These are phyloP conservation scores for Laothoe populi DNA, from an alignment of 2,888 invertebrate species.

Conservation along the genomic window DNA sequence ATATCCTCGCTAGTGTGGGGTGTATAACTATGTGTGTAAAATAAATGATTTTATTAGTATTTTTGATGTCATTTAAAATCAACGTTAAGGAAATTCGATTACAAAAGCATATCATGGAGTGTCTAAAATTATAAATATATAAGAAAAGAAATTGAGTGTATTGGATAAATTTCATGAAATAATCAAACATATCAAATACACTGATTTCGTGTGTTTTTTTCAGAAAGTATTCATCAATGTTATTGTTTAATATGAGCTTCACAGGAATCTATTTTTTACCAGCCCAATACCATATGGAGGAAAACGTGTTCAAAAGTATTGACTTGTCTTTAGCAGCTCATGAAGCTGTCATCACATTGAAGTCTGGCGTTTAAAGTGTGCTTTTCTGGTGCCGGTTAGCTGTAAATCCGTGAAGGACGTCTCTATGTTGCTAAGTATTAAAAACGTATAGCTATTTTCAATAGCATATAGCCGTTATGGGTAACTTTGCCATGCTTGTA, in stretches of 20 bases:
- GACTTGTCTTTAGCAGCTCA: conserved; percentile 1
- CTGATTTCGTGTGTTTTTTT: too few species aligned
- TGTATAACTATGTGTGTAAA: too few species aligned
- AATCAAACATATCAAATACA: too few species aligned
- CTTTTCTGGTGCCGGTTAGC: not conserved
- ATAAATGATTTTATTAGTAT: too few species aligned
- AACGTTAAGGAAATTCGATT: too few species aligned
- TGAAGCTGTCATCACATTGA: conserved; percentile 8
- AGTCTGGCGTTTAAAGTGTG: not conserved
- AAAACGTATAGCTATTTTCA: too few species aligned
- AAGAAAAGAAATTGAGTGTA: not conserved
- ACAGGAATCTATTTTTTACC: not conserved
- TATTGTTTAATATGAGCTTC: not conserved
- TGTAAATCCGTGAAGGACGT: not conserved
- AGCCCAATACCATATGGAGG: not conserved
- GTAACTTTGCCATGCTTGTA: too few species aligned
- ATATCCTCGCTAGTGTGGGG: too few species aligned
- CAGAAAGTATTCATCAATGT: not conserved
- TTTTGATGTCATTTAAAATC: too few species aligned
- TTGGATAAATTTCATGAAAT: not conserved
- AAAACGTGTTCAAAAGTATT: not conserved
- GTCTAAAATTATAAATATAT: too few species aligned
- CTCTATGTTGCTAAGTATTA: not conserved
- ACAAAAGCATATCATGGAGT: too few species aligned
- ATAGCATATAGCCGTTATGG: too few species aligned